Base-by-base conservation (phyloP, 2,888 invertebrate genomes). In the Leucania comma region DNA sequence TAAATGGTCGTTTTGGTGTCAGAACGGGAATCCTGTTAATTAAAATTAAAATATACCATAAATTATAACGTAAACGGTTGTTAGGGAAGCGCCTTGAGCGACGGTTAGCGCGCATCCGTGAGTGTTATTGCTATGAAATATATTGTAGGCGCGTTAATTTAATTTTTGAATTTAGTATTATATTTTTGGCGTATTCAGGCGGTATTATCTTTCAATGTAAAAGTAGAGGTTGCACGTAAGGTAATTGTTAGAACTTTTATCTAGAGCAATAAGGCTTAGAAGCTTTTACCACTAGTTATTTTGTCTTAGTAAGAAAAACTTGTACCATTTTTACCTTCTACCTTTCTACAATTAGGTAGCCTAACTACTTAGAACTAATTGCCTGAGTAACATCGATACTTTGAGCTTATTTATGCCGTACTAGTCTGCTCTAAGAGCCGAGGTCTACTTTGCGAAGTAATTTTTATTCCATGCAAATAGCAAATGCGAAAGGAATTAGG, bases 21-120 rank as follows among this genome's bases (percentile, higher is more conserved):
- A 83, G 81, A 66, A 75, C 53, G 59, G 75, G 82, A 83, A 84
- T 86, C 68, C 78, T 84, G 89, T 90, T 90, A 90, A 91, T 92
- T 90, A 91, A 90, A 89, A 89, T 90, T 88, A 87, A 90, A 91
- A 90, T 90, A 86, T 85, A 85, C 85, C 87, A 90, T 92, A 89
- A 91, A 90, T 90, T 91, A 89, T 90, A 82, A 84, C 84, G 80
- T 87, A 87, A 86, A 78, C 72, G 82, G 73, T 74, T 68, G 67
- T 81, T 72, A 69, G 62, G 20, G 32, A 64, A 56, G 63, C 68
- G 76, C 70, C 85, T 78, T 57, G 59, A 73, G 71, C 74, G 53
- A 53, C 54, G 64, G 75, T 75, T 82, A 75, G 58, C 73, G 68
- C 77, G 72, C 71, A 65, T 73, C 65, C 66, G 57, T 71, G 71